Evolutionary conservation across 2,797 vertebrate genomes (phyloP).

Genomic region (Thripadectes ignobilis): DNA sequence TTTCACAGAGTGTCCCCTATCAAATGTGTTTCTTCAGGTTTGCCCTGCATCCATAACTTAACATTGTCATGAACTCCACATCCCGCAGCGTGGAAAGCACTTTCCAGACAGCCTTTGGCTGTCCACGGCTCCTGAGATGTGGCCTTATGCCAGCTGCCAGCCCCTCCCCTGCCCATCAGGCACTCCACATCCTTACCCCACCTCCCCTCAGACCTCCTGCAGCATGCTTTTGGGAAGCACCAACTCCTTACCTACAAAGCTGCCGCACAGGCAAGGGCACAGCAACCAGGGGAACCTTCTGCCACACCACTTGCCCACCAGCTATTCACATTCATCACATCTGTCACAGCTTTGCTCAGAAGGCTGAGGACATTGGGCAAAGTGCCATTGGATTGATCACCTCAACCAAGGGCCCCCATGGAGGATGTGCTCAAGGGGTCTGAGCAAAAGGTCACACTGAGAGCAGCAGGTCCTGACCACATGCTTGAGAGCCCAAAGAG

Average conservation of each 20-base stretch:
- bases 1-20: not conserved
- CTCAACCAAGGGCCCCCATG: fast-evolving
- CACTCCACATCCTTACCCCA: not conserved
- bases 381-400: not conserved
- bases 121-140: not conserved
- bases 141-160: not conserved
- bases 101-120: not conserved
- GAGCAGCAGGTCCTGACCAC: not conserved
- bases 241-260: not conserved
- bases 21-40: not conserved
- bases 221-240: not conserved
- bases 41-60: not conserved
- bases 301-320: fast-evolving
- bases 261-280: not conserved
- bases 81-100: not conserved
- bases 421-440: not conserved
- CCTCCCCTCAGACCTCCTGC: not conserved
- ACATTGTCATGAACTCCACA: not conserved
- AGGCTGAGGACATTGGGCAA: not conserved
- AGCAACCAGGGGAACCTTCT: not conserved
- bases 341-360: not conserved
- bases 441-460: not conserved
- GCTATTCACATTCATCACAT: not conserved
- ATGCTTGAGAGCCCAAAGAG: fast-evolving
- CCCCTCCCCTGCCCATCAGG: not conserved